Percentiles rank a stretch among this genome's conserved stretches.
Evolutionary conservation across 1,140 invertebrate genomes (phyloP).

Genomic region (Drosophila neocordata): DNA sequence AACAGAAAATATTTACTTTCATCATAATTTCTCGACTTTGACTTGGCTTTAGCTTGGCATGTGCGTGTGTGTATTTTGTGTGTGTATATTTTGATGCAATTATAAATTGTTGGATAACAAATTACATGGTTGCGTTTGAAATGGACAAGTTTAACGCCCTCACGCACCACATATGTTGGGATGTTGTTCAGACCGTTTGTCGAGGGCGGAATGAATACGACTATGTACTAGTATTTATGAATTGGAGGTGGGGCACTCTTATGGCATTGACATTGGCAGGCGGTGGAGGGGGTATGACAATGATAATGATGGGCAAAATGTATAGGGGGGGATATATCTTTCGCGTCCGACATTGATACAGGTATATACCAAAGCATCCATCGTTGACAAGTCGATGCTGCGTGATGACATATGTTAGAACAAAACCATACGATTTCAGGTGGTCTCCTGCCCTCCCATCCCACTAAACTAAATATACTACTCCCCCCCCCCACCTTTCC

Average conservation of each 20-base stretch:
- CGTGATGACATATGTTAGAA: slow-evolving; percentile 32
- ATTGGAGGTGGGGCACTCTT: no score
- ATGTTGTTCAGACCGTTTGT: slow-evolving; percentile 2
- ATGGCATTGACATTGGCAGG: no score
- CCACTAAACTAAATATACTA: background rate
- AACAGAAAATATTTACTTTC: slow-evolving; percentile 70
- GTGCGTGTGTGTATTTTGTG: slow-evolving; percentile 24
- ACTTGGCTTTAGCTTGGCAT: slow-evolving; percentile 40
- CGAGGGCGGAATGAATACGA: slow-evolving; percentile 30
- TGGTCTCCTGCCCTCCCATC: slow-evolving; percentile 22
- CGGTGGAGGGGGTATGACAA: slow-evolving; percentile 2
- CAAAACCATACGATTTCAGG: slow-evolving; percentile 39
- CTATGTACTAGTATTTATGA: background rate
- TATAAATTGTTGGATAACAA: slow-evolving; percentile 81
- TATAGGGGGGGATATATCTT: slow-evolving; percentile 8
- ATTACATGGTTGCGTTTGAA: slow-evolving; percentile 67
- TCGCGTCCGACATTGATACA: slow-evolving; percentile 68
- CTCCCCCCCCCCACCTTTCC: background rate
- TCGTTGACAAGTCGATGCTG: slow-evolving; percentile 56
- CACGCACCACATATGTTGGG: slow-evolving; percentile 73
- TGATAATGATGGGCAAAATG: slow-evolving; percentile 23
- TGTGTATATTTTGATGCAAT: slow-evolving; percentile 70
- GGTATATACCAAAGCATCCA: slow-evolving; percentile 44
- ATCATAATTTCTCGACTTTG: slow-evolving; percentile 61
- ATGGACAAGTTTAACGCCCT: slow-evolving; percentile 58